phyloP scores from a whole-genome alignment of 2,113 vertebrate genomes.

The Malurus elegans region DNA sequence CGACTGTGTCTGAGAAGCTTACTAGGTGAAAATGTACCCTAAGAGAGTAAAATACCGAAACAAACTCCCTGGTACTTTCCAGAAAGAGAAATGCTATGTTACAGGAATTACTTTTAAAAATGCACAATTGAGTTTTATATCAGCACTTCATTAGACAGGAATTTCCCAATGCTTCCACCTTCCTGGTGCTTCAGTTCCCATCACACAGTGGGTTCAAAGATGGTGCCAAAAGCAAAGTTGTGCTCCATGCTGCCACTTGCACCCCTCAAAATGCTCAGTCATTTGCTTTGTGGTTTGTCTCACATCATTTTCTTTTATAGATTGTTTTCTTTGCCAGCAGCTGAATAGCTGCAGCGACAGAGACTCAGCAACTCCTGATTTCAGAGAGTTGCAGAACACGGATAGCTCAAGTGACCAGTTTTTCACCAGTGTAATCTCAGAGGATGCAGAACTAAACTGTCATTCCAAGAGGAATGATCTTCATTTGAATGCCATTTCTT shows the following conservation, averaged over 20 bases:
- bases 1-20: background rate
- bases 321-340: background rate
- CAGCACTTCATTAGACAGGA: background rate
- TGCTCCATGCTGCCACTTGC: background rate
- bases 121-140: background rate
- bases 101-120: background rate
- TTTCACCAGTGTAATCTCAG: background rate
- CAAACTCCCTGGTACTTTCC: background rate
- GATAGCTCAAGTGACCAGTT: background rate
- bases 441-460: background rate
- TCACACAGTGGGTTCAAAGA: background rate
- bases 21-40: background rate
- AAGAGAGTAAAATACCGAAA: background rate
- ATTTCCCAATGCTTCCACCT: background rate
- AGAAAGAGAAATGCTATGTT: background rate
- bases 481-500: background rate
- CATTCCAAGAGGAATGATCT: background rate
- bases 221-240: background rate
- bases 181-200: background rate
- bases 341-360: background rate
- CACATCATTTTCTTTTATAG: background rate
- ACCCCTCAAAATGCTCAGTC: background rate
- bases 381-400: background rate
- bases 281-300: background rate
- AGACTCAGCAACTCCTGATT: background rate